These are phyloP conservation scores for Trinectes maculatus DNA, from an alignment of 2,113 vertebrate genomes.

Conservation along the genomic window DNA sequence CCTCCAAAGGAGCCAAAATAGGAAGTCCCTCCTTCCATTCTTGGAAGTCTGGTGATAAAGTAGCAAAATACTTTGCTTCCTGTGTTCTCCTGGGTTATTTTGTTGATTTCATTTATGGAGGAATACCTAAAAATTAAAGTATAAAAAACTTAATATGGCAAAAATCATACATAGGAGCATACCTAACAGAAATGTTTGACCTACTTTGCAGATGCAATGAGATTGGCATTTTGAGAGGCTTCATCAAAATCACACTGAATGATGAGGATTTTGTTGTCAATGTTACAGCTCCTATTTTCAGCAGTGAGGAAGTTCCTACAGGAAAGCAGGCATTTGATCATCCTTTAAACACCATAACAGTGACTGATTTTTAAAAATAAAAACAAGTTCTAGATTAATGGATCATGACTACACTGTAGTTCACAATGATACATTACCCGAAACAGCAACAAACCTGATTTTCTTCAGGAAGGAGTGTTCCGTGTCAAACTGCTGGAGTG, in stretches of 20 bases:
- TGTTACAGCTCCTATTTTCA: constrained; percentile 4
- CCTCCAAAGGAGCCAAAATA: constrained; percentile 95
- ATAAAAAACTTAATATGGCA: constrained; percentile 3
- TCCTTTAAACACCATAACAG: background rate
- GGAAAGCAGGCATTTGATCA: background rate
- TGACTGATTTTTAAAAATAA: background rate
- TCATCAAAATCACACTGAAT: constrained; percentile 93
- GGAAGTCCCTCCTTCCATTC: constrained; percentile 86
- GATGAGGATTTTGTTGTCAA: constrained; percentile 85
- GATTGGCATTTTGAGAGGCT: constrained; percentile 84
- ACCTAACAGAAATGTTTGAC: constrained; percentile 29
- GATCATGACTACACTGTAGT: background rate
- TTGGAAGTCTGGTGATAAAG: constrained; percentile 91
- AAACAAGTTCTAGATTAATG: background rate
- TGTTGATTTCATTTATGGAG: constrained; percentile 92
- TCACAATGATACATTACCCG: background rate
- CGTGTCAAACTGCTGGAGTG: constrained; percentile 93
- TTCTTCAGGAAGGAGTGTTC: constrained; percentile 91
- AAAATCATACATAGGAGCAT: background rate
- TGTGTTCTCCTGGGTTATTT: constrained; percentile 66
- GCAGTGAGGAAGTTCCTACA: constrained; percentile 82
- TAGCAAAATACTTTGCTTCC: constrained; percentile 83
- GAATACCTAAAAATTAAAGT: constrained; percentile 83
- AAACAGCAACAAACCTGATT: constrained; percentile 85
- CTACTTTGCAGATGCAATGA: constrained; percentile 94